A percentile compares a stretch with the other conserved stretches of the same genome.
phyloP scores from a whole-genome alignment of 2,888 invertebrate genomes.

The Xestoiulus laeticollis region DNA sequence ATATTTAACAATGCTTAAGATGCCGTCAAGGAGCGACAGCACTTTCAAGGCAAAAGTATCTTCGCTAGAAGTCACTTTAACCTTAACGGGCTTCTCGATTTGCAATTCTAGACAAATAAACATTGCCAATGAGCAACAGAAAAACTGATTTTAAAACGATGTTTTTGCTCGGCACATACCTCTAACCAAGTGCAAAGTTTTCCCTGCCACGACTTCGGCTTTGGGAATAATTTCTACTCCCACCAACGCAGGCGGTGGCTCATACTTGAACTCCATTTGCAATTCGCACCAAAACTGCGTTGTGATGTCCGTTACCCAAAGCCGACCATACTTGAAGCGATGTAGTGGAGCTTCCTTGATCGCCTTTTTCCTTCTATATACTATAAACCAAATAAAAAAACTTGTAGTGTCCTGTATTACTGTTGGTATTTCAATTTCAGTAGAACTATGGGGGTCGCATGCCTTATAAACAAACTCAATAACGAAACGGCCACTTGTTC shows the following conservation, averaged over 20 bases:
- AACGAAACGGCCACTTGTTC: too few relatives aligned
- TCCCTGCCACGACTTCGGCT: slow-evolving; percentile 2
- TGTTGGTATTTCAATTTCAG: neutral
- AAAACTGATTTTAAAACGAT: neutral
- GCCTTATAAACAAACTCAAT: too few relatives aligned
- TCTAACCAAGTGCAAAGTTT: slow-evolving; percentile 40
- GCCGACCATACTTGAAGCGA: neutral
- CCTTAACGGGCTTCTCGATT: slow-evolving; percentile 2
- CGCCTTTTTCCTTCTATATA: neutral
- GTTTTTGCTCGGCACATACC: neutral
- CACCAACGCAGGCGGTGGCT: slow-evolving; percentile 36
- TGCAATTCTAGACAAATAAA: slow-evolving; percentile 37
- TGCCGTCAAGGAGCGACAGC: neutral
- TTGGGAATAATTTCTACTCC: neutral
- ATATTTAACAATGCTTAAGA: neutral
- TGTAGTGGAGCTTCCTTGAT: slow-evolving; percentile 13
- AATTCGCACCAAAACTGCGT: slow-evolving; percentile 50
- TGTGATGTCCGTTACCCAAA: slow-evolving; percentile 39
- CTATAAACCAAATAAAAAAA: neutral
- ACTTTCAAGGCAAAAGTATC: slow-evolving; percentile 47
- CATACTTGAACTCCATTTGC: slow-evolving; percentile 47
- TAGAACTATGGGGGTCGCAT: too few relatives aligned
- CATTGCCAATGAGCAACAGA: neutral
- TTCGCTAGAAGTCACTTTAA: neutral
- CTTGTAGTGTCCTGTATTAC: neutral